Base-by-base conservation (phyloP, 1,140 invertebrate genomes). In the Cylas formicarius region DNA sequence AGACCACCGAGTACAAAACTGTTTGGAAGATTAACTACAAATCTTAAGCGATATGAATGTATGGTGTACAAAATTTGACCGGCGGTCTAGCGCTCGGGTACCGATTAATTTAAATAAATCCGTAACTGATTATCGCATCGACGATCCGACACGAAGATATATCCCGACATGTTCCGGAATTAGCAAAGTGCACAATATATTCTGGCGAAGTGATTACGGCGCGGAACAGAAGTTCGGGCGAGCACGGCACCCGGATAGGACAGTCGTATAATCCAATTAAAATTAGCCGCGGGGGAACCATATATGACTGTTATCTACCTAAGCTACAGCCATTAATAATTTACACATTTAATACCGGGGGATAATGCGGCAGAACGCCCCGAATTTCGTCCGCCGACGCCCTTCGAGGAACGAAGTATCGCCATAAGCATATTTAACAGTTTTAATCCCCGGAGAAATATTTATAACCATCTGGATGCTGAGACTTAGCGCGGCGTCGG, bases 221-320 rank as follows among this genome's bases (percentile, higher is more conserved):
- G 18, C 19, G 23, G 13, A 26, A 23, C 35, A 47, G 44, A 32
- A 40, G 37, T 16, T 36, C 16, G 19, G 26, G 28, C 37, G 37
- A 47, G n/a, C 17, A 8, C 19, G 29, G 26, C 23, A 17, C 28
- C 9, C 9, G 32, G 35, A 40, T 29, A 23, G 53, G 50, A 49
- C 48, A 50, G 50, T 53, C 53, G 40, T 58, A 58, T 60, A 60
- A 58, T 60, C 58, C 56, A 60, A 60, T 60, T 60, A 60, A 60
- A 60, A 58, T 56, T 52, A 55, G 56, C 43, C 58, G 49, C 56
- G 33, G 24, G 56, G 54, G 56, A 57, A 19, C 48, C 43, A 52
- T 60, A 48, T 49, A 60, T 55, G 58, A 56, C 52, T 57, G 56
- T 57, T 60, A 60, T 58, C 56, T 58, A 55, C 56, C 54, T 57